Base-by-base conservation (phyloP, 1,140 invertebrate species). In the Homalodisca vitripennis region DNA sequence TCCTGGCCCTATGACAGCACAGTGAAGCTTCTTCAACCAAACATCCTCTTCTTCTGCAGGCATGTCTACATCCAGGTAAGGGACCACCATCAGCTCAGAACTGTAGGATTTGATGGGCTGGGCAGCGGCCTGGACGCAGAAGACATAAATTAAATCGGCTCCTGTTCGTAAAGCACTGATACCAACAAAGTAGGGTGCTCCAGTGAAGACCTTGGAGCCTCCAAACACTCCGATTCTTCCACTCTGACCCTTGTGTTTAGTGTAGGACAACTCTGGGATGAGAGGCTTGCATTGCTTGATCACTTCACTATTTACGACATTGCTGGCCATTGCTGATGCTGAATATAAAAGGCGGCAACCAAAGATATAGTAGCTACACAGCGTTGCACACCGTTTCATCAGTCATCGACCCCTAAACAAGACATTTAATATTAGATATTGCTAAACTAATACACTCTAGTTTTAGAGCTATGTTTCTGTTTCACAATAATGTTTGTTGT, bases 81-180 rank as follows among this genome's bases (percentile, higher is more conserved):
- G 97, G 80, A 98, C 92, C 1, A 99, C 98, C 77, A 99, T 99
- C 14, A 98, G 82, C 78, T 99, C 98, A 13, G 98, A 97, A 77
- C 94, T 98, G 78, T 96, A 99, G 6, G 89, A 90, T 80, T 99
- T 99, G 64, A 99, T 97, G 0, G 95, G 90, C 10, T 84, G 77
- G 1, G 93, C 90, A 14, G 97, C 95, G 53, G 90, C 86, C 71
- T 85, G 83, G 6, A 88, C 83, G 77, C 96, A 98, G 78, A 99
- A 96, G 12, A 99, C 87, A 78, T 98, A 95, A 1, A 88, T 88
- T 48, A 99, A 82, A 81, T 99, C 98, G 29, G 93, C 94, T 60
- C 75, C 76, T 31, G 92, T 86, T 83, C 91, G 91, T 24, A 99
- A 80, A 3, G 94, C 89, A 72, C 92, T 89, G 74, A 98, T 96